Percentiles rank a stretch among this genome's conserved stretches.
phyloP scores from a whole-genome alignment of 2,888 invertebrate genomes.

The Molanna angustata region DNA sequence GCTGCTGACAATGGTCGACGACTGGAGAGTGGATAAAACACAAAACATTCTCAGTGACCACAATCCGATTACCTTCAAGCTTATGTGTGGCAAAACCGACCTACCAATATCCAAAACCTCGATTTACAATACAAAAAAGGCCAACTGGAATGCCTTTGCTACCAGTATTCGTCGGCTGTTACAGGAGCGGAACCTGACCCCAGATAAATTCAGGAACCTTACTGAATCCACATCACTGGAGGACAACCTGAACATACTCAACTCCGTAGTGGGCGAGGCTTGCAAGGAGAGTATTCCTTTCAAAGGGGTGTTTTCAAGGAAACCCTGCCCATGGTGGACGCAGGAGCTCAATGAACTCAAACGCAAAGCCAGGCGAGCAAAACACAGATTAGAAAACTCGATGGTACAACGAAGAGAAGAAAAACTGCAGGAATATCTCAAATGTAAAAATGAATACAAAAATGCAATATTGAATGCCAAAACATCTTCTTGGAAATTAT shows the following conservation, averaged over 20 bases:
- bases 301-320: neutral
- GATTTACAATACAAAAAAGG: neutral
- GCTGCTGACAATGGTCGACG: too few species aligned
- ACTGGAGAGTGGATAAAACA: too few species aligned
- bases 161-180: neutral
- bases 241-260: neutral
- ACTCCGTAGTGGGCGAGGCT: neutral
- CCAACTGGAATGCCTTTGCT: neutral
- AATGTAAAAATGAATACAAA: neutral
- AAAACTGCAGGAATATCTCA: neutral
- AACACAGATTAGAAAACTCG: neutral
- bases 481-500: neutral
- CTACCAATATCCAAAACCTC: neutral
- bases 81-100: too few species aligned
- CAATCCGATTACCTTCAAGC: too few species aligned
- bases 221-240: neutral
- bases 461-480: neutral
- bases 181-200: too few species aligned
- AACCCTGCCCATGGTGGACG: constrained; percentile 1
- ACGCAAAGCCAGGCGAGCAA: neutral
- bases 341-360: neutral
- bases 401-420: neutral
- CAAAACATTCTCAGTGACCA: too few species aligned
- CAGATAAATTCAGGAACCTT: neutral
- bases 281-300: neutral